Percentiles rank a stretch among this genome's conserved stretches.
phyloP scores from a whole-genome alignment of 2,888 invertebrate genomes.

The Sesia bembeciformis region DNA sequence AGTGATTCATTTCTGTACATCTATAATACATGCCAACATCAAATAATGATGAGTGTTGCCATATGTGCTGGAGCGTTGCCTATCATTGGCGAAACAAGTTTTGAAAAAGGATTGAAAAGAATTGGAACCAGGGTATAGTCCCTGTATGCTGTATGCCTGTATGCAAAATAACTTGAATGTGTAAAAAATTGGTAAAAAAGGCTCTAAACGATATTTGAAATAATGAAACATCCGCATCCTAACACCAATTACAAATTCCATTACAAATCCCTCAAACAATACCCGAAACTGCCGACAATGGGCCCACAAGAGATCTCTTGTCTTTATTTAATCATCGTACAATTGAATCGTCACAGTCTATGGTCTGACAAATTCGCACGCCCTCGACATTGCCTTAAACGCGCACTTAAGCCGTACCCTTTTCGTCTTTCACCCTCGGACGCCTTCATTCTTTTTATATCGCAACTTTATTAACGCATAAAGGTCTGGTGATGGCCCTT shows the following conservation, averaged over 20 bases:
- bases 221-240: neutral
- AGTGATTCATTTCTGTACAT: too few relatives aligned
- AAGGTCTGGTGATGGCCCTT: conserved; percentile 72
- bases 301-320: conserved; percentile 34
- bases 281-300: conserved; percentile 28
- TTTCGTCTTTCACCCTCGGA: conserved; percentile 67
- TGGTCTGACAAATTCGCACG: conserved; percentile 70
- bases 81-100: too few relatives aligned
- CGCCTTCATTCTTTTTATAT: conserved; percentile 72
- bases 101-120: too few relatives aligned
- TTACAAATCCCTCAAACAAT: conserved; percentile 13
- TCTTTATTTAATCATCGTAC: conserved; percentile 66
- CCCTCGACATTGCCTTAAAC: conserved; percentile 70
- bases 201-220: too few relatives aligned
- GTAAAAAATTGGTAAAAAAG: too few relatives aligned
- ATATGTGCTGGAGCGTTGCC: too few relatives aligned
- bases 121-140: too few relatives aligned
- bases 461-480: conserved; percentile 75
- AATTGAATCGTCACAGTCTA: conserved; percentile 59
- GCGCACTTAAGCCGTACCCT: conserved; percentile 71
- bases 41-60: too few relatives aligned
- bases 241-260: neutral
- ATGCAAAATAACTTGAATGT: too few relatives aligned
- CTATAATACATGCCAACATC: too few relatives aligned
- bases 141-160: too few relatives aligned